Base-by-base conservation (phyloP, 92 coral and sea anemone genomes). In the Blastomussa wellsi region DNA sequence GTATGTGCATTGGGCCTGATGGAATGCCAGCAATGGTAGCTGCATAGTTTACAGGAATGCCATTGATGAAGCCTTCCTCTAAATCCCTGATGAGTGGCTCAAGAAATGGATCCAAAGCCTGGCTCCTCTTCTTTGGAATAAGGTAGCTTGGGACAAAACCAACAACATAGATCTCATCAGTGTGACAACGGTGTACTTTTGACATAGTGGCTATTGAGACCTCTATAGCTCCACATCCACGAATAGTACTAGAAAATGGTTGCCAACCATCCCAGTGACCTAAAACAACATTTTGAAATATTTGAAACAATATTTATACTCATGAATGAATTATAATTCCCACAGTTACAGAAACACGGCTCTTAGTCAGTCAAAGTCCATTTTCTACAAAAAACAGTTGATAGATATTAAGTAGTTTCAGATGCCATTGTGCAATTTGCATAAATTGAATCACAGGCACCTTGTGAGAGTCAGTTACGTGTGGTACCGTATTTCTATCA, bases 231-330 rank as follows among this genome's bases (percentile, higher is more conserved):
- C 95, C 95, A 90, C 93, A 92, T 77, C 90, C 88, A 37, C 86
- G 70, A 85, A 84, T 57, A 68, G 91, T 76, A 72, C 87, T 72
- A 69, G 93, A 87, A 72, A 90, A 90, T 70, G 91, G 95, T 74
- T 89, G 93, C 90, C 95, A 92, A 52, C 93, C 95, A 92, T 90
- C 95, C 95, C 93, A 92, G 79, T 92, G 95, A n/a, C 87, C 95
- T 89, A 86, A 65, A 83, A 86, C 62, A 57, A 64, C 26, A 65
- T 44, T 65, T 32, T 37, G 36, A 37, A 32, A 78, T 36, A 49
- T 26, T 64, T 64, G n/a, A n/a, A n/a, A n/a, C n/a, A n/a, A n/a
- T n/a, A n/a, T n/a, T n/a, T 64, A 64, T 29, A 64, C 70, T 64
- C 70, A 26, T 0, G 28, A 6, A 64, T 2, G 6, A 64, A 64